Evolutionary conservation across 1,140 invertebrate species (phyloP).

Genomic region (Maniola jurtina): DNA sequence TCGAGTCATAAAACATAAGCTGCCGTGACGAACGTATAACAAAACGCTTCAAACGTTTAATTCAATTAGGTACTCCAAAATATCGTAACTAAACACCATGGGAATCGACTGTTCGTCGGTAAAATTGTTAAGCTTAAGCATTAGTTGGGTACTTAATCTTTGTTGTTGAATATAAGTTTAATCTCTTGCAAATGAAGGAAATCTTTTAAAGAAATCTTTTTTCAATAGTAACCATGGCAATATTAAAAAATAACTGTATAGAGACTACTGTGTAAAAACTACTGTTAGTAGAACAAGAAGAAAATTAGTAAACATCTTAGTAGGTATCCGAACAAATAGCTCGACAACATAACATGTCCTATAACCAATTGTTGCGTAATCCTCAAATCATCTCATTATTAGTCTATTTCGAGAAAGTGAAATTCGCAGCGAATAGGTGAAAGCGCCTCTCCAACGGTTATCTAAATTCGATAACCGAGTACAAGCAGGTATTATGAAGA

Average conservation of each 20-base stretch:
- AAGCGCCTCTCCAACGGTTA: slow-evolving; percentile 57
- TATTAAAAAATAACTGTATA: no score
- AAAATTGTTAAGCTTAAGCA: background rate
- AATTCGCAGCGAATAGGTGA: slow-evolving; percentile 56
- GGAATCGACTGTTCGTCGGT: slow-evolving; percentile 28
- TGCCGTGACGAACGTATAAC: slow-evolving; percentile 32
- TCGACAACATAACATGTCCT: no score
- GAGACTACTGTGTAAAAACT: no score
- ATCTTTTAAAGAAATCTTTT: no score
- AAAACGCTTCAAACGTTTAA: slow-evolving; percentile 25
- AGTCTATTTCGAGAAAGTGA: slow-evolving; percentile 48
- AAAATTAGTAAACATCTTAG: no score
- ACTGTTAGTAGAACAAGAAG: no score
- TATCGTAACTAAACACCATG: slow-evolving; percentile 32
- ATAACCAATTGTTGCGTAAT: slow-evolving; percentile 33
- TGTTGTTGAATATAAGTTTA: no score
- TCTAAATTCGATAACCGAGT: slow-evolving; percentile 58
- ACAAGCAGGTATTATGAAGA: slow-evolving; percentile 33
- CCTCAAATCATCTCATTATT: slow-evolving; percentile 46
- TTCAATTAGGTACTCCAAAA: slow-evolving; percentile 29
- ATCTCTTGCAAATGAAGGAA: no score
- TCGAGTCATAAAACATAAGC: slow-evolving; percentile 29
- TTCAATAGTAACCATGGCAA: no score
- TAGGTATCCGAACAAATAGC: no score
- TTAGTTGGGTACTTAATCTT: no score